Percentiles rank a stretch among this genome's conserved stretches.
These are phyloP conservation scores for Loriculus beryllinus DNA, from an alignment of 2,797 vertebrate genomes.

Conservation along the genomic window DNA sequence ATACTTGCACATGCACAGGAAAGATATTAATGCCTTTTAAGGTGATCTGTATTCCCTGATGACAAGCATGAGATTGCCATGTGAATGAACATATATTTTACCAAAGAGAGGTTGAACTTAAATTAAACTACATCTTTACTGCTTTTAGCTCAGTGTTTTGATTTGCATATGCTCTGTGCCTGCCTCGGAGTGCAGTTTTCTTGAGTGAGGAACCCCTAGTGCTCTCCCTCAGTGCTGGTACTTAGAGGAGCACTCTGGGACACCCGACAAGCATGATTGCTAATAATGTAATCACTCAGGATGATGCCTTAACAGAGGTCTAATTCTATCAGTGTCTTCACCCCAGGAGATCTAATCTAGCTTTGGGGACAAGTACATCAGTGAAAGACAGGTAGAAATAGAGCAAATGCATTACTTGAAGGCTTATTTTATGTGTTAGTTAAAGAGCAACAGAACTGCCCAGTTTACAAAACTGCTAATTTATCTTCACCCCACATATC, in stretches of 20 bases:
- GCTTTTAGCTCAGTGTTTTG: not conserved
- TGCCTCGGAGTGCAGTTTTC: not conserved
- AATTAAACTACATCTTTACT: not conserved
- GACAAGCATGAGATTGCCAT: not conserved
- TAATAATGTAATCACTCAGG: not conserved
- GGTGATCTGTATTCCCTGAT: not conserved
- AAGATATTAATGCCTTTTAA: not conserved
- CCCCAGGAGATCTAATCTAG: not conserved
- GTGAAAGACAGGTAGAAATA: not conserved
- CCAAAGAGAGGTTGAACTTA: not conserved
- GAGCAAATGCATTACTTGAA: not conserved
- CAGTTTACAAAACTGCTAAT: constrained; percentile 5
- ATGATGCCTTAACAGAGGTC: not conserved
- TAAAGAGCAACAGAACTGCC: not conserved
- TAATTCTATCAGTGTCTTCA: not conserved
- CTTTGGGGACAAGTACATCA: not conserved
- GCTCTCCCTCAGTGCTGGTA: not conserved
- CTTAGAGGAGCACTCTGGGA: not conserved
- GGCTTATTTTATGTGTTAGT: not conserved
- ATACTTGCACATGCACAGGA: not conserved
- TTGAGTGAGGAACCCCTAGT: not conserved
- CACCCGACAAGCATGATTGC: not conserved
- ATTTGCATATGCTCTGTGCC: not conserved
- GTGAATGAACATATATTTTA: not conserved
- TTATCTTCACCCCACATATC: not conserved